Conservation (phyloP, 1,140 invertebrate genomes). For the Arctopsyche grandis region DNA sequence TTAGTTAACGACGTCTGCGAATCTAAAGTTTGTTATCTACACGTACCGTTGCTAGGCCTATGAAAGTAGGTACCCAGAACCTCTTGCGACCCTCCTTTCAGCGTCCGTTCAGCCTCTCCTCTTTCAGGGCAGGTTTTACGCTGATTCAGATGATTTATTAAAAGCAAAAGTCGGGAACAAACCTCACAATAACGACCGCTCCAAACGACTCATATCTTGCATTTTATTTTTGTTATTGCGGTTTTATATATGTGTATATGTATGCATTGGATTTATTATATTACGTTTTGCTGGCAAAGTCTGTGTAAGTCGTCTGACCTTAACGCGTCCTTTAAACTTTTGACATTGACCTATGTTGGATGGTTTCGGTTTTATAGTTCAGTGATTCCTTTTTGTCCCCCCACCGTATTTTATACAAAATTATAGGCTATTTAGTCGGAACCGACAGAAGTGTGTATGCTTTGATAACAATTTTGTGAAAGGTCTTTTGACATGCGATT, state of each 20-base stretch:
- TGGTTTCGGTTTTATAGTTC: not conserved
- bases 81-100: conserved; percentile 12
- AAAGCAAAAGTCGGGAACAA: not conserved
- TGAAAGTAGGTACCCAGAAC: not conserved
- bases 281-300: not conserved
- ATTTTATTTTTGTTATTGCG: not conserved
- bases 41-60: conserved; percentile 19
- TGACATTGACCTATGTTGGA: conserved; percentile 12
- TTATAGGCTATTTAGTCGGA: too few relatives aligned
- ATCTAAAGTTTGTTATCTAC: not conserved
- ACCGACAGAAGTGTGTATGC: too few relatives aligned
- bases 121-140: conserved; percentile 6
- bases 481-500: too few relatives aligned
- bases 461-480: too few relatives aligned
- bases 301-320: not conserved
- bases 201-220: too few relatives aligned
- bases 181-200: not conserved
- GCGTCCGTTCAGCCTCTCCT: not conserved
- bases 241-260: not conserved
- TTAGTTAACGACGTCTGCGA: not conserved
- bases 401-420: too few relatives aligned
- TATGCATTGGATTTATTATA: not conserved
- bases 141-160: conserved; percentile 22
- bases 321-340: conserved; percentile 1
- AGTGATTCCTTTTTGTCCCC: too few relatives aligned